Percentiles rank a stretch among this genome's conserved stretches.
These are phyloP conservation scores for Paragorgia papillata DNA, from an alignment of 92 coral and sea anemone species.

Conservation along the genomic window DNA sequence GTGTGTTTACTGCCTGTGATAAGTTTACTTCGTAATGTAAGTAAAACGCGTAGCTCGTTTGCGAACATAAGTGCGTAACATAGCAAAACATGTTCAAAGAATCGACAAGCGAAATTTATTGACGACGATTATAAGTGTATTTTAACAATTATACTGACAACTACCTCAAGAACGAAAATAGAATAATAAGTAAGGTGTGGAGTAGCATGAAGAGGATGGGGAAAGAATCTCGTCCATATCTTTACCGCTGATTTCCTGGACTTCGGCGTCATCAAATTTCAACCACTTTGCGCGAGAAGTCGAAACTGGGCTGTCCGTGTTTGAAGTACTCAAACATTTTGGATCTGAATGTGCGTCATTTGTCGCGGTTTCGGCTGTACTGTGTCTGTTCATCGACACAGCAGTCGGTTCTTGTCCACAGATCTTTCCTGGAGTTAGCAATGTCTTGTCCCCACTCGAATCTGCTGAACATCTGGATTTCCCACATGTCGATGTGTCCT, in stretches of 20 bases:
- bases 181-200: conserved; percentile 90
- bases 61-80: too few species aligned
- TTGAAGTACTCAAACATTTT: background rate
- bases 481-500: background rate
- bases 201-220: conserved; percentile 85
- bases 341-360: background rate
- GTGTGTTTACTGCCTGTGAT: too few species aligned
- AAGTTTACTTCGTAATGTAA: too few species aligned
- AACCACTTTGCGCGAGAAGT: conserved; percentile 59
- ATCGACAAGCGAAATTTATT: too few species aligned
- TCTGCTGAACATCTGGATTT: background rate
- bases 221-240: conserved; percentile 76
- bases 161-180: conserved; percentile 56
- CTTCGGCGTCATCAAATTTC: conserved; percentile 95
- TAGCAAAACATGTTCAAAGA: too few species aligned
- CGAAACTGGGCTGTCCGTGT: background rate
- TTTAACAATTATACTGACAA: too few species aligned
- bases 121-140: too few species aligned
- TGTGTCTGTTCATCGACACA: background rate
- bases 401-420: background rate
- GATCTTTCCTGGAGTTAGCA: background rate
- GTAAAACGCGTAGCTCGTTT: too few species aligned
- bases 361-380: background rate
- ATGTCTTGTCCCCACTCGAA: background rate
- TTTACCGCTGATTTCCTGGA: conserved; percentile 61